These are phyloP conservation scores for Aleiodes leptofemur DNA, from an alignment of 2,888 invertebrate species.

Conservation along the genomic window DNA sequence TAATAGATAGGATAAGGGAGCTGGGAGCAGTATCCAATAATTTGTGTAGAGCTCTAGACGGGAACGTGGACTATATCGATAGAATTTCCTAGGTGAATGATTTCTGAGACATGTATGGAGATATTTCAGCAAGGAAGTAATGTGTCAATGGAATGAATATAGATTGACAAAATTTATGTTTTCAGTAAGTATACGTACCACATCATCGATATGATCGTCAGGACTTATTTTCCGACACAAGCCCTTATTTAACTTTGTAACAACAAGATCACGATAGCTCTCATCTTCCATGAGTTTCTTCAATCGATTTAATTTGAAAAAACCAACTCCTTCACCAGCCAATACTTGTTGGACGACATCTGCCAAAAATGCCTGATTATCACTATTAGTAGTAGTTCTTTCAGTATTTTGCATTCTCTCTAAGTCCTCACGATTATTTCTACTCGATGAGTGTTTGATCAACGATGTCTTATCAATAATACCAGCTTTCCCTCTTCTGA, in stretches of 20 bases:
- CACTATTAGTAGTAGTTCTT: conserved; percentile 86
- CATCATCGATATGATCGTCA: conserved; percentile 98
- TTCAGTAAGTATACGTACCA: conserved; percentile 80
- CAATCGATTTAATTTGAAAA: conserved; percentile 94
- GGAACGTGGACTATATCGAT: too few species aligned
- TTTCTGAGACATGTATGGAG: too few species aligned
- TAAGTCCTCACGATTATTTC: conserved; percentile 81
- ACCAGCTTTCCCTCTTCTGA: conserved; percentile 86
- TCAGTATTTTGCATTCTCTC: conserved; percentile 83
- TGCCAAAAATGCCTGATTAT: conserved; percentile 95
- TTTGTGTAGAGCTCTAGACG: too few species aligned
- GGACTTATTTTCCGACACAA: conserved; percentile 94
- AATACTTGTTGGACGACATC: conserved; percentile 91
- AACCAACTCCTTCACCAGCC: conserved; percentile 96
- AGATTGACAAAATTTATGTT: not conserved
- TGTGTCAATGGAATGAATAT: too few species aligned
- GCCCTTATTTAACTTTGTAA: conserved; percentile 95
- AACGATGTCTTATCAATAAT: conserved; percentile 93
- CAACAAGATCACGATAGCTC: conserved; percentile 95
- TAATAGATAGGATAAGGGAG: too few species aligned
- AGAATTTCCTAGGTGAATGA: too few species aligned
- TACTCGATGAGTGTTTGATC: conserved; percentile 87
- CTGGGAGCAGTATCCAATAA: too few species aligned
- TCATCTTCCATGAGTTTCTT: conserved; percentile 99
- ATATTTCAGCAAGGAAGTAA: too few species aligned